Percentiles rank a stretch among this genome's conserved stretches.
Conservation (phyloP, 2,797 vertebrate species). For the Acomys russatus region DNA sequence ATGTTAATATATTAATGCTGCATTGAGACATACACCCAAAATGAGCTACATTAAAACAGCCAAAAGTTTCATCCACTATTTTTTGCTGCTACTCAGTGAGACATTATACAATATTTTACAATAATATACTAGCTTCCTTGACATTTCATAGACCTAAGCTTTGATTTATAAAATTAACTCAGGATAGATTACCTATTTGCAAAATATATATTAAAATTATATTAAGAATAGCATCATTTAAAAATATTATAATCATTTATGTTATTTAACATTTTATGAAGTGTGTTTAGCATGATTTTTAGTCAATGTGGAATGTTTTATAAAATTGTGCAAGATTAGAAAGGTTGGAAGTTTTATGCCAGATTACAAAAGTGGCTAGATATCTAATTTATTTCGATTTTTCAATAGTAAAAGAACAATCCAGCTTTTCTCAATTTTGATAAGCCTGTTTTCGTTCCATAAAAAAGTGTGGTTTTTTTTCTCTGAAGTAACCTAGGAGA, state of each 20-base stretch:
- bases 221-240: slow-evolving; percentile 27
- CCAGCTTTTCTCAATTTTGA: background rate
- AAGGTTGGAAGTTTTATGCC: background rate
- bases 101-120: slow-evolving; percentile 20
- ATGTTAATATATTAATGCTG: background rate
- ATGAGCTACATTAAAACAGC: background rate
- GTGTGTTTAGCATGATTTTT: background rate
- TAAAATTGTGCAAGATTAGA: background rate
- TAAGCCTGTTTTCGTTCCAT: accelerated
- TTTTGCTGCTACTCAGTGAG: background rate
- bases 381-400: slow-evolving; percentile 4
- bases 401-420: slow-evolving; percentile 20
- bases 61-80: background rate
- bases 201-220: slow-evolving; percentile 48
- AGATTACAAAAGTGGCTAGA: background rate
- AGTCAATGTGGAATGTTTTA: background rate
- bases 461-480: background rate
- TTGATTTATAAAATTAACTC: slow-evolving; percentile 48
- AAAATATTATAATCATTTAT: background rate
- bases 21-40: background rate
- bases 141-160: slow-evolving; percentile 2
- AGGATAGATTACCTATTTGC: background rate
- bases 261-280: slow-evolving; percentile 42
- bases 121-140: slow-evolving; percentile 6
- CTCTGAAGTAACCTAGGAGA: background rate